Percentiles rank a stretch among this genome's conserved stretches.
phyloP scores from a whole-genome alignment of 2,888 invertebrate species.

The Sarcophaga rosellei region DNA sequence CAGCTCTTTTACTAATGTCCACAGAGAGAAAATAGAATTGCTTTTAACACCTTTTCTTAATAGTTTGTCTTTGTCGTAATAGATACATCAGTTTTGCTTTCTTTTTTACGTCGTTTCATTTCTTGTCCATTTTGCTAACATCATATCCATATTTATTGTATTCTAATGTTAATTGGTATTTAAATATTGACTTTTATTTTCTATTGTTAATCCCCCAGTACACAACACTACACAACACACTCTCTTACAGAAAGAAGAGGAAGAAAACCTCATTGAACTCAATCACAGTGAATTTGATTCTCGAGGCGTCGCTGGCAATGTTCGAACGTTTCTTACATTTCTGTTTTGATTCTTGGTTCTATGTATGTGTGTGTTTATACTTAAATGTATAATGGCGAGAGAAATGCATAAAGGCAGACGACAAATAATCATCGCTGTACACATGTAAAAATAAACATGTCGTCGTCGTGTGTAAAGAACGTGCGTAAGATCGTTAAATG shows the following conservation, averaged over 20 bases:
- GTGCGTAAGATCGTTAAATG: constrained; percentile 9
- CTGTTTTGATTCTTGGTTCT: too few relatives aligned
- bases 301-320: too few relatives aligned
- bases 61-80: neutral
- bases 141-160: neutral
- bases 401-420: neutral
- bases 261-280: too few relatives aligned
- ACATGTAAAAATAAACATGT: too few relatives aligned
- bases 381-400: too few relatives aligned
- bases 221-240: neutral
- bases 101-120: too few relatives aligned
- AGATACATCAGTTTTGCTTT: constrained; percentile 12
- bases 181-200: constrained; percentile 56
- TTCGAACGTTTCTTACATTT: too few relatives aligned
- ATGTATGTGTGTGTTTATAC: too few relatives aligned
- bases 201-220: constrained; percentile 13
- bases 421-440: neutral
- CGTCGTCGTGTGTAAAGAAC: neutral
- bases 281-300: too few relatives aligned
- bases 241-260: neutral
- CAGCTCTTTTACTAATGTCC: neutral
- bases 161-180: constrained; percentile 54
- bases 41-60: neutral
- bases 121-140: neutral
- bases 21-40: neutral